A percentile compares a stretch with the other conserved stretches of the same genome.
Conservation (phyloP, 1,140 invertebrate species). For the Drepana arcuata region DNA sequence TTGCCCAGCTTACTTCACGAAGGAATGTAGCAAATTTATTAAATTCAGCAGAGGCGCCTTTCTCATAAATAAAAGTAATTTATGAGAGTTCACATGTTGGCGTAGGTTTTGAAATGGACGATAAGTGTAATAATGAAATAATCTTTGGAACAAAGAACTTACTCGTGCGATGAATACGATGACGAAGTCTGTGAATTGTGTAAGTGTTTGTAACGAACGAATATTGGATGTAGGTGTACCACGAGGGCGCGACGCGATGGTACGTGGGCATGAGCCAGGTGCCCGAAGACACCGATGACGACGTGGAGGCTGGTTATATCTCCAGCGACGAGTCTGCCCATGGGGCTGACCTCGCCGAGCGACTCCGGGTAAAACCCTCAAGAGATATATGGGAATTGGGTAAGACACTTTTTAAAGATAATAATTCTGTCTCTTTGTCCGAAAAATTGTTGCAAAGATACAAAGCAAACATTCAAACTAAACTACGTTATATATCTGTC, state of each 20-base stretch:
- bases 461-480: no score
- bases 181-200: not conserved
- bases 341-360: slow-evolving; percentile 61
- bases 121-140: not conserved
- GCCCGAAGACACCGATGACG: slow-evolving; percentile 51
- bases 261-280: slow-evolving; percentile 46
- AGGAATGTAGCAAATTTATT: no score
- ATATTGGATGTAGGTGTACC: slow-evolving; percentile 30
- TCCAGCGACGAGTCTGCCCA: slow-evolving; percentile 72
- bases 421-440: no score
- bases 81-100: not conserved
- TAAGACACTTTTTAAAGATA: no score
- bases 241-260: slow-evolving; percentile 51
- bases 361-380: slow-evolving; percentile 53
- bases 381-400: slow-evolving; percentile 72
- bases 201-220: not conserved
- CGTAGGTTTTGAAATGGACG: not conserved
- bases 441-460: no score
- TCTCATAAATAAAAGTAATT: not conserved
- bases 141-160: not conserved
- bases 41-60: no score
- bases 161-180: no score
- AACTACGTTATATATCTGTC: no score
- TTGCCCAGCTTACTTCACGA: no score
- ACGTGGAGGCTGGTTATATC: slow-evolving; percentile 62